These are phyloP conservation scores for Drosophila merina DNA, from an alignment of 2,888 invertebrate genomes.

Conservation along the genomic window DNA sequence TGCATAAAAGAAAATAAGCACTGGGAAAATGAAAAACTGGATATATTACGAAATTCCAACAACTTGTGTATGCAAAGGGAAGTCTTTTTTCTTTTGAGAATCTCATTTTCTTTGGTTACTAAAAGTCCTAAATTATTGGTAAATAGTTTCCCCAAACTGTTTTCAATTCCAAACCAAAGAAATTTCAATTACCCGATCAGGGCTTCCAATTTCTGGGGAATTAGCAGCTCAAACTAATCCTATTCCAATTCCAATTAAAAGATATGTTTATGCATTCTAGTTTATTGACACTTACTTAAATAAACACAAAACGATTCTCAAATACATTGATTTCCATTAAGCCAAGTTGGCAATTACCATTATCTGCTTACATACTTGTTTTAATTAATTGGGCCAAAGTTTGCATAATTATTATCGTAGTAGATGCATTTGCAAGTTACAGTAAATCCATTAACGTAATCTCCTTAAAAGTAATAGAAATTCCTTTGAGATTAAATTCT, in stretches of 20 bases:
- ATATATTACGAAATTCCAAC: neutral
- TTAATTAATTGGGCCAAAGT: neutral
- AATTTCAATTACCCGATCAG: neutral
- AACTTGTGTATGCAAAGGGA: neutral
- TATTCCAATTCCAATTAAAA: neutral
- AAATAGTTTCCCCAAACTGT: no score
- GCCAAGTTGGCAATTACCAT: neutral
- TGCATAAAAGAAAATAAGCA: neutral
- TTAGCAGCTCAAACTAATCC: no score
- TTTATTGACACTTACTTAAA: neutral
- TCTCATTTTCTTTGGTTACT: no score
- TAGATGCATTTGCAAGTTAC: neutral
- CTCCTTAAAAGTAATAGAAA: neutral
- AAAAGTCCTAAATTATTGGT: no score
- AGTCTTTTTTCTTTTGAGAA: no score
- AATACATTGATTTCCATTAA: neutral
- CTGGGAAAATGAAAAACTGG: slow-evolving; percentile 1
- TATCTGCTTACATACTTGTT: neutral
- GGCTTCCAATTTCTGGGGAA: neutral
- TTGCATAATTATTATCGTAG: neutral
- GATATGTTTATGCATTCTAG: neutral
- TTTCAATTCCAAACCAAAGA: neutral
- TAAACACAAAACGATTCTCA: neutral
- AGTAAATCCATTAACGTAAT: neutral
- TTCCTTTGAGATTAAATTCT: neutral